Evolutionary conservation across 2,797 vertebrate species (phyloP).

Genomic region (Micrastur ruficollis): DNA sequence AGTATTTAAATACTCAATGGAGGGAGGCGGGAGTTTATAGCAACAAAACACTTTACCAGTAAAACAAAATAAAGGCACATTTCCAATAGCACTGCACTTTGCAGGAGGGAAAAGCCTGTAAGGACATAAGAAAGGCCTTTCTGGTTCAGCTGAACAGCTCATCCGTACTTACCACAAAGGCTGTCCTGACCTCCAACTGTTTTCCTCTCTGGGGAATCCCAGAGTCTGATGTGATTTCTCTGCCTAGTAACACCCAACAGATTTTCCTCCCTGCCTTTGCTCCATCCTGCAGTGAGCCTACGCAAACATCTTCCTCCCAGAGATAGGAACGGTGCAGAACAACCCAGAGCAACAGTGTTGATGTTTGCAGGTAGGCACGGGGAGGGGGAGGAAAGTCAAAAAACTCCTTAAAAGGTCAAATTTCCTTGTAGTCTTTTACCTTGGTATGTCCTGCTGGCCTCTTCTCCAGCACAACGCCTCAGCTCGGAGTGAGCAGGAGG

Average conservation of each 20-base stretch:
- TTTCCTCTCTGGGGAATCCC: not conserved
- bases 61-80: not conserved
- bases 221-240: not conserved
- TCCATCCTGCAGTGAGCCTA: not conserved
- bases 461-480: not conserved
- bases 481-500: not conserved
- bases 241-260: not conserved
- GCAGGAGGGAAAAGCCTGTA: not conserved
- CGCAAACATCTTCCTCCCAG: not conserved
- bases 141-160: not conserved
- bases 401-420: not conserved
- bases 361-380: not conserved
- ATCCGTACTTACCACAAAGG: not conserved
- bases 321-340: not conserved
- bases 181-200: not conserved
- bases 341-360: not conserved
- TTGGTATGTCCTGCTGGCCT: not conserved
- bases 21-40: not conserved
- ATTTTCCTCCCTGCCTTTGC: not conserved
- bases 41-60: not conserved
- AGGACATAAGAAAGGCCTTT: not conserved
- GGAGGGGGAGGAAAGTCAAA: rapidly evolving
- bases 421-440: not conserved
- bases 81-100: not conserved
- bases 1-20: not conserved